Conservation (phyloP, 2,797 vertebrate species). For the Halcyon leucocephala region DNA sequence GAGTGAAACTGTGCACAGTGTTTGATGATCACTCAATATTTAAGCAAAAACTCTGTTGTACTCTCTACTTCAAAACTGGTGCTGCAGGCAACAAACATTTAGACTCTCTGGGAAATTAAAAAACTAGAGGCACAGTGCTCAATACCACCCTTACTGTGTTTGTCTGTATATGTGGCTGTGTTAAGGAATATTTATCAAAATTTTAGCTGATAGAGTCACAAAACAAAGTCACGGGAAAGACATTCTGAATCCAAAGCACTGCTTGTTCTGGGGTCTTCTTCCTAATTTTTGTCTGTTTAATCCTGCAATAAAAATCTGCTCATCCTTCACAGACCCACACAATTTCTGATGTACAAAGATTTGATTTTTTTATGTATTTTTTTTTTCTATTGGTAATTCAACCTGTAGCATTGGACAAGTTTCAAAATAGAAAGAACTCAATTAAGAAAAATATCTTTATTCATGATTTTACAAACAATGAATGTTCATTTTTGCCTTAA, state of each 20-base stretch:
- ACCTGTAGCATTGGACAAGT: background rate
- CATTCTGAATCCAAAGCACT: background rate
- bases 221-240: background rate
- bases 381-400: rapidly evolving
- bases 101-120: background rate
- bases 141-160: background rate
- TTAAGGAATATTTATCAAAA: background rate
- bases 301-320: background rate
- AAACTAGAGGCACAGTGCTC: background rate
- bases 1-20: background rate
- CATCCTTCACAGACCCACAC: background rate
- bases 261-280: background rate
- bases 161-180: background rate
- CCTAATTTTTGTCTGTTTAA: background rate
- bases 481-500: background rate
- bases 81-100: background rate
- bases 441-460: background rate
- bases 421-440: background rate
- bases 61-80: background rate
- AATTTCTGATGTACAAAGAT: background rate
- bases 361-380: background rate
- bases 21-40: background rate
- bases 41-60: background rate
- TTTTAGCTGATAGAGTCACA: background rate
- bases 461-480: background rate